Evolutionary conservation across 2,888 invertebrate species (phyloP), one percentile per base, ranked within the genome.

Genomic region (Bimastos eiseni): DNA sequence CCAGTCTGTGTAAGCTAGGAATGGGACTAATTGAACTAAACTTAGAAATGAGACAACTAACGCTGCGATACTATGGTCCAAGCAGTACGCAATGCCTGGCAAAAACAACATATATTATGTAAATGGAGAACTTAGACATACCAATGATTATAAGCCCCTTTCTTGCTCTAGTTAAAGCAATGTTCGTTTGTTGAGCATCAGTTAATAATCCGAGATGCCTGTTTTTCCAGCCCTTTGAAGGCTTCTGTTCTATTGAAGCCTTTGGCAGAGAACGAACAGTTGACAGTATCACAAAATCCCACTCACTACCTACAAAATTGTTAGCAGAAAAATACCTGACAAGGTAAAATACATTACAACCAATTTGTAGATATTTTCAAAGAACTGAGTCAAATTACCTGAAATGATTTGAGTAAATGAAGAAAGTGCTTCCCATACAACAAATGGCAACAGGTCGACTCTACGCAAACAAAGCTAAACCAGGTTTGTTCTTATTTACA

Each of bases 131-230:
- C 70, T 70, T n/a, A n/a, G 70, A 89, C 90, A 92, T 91, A 94
- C 94, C 94, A 88, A 94, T 93, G 83, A 95, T 93, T 70, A 94
- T 92, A 6, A 94, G 92, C 34, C 94, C 94, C 90, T 93, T 93
- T 89, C 92, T 93, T 8, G 94, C 93, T 90, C 95, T 91, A 15
- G 95, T 94, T 83, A 94, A 89, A 36, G 94, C 94, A 49, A 94
- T 92, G 90, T 94, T 94, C 36, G 94, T 93, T 91, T 94, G 94
- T 91, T 94, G 93, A 11, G 92, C 91, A 91, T 94, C 94, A 8
- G 93, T 93, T 21, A 94, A 94, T 90, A 94, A 94, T 13, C 94
- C 94, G 11, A 94, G 93, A 89, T 94, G 93, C 49, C 93, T 92
- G 83, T 92, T 92, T 88, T 93, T 93, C 94, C 94, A 94, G 24